Evolutionary conservation across 2,888 invertebrate genomes (phyloP).

Genomic region (Gari tellinella): DNA sequence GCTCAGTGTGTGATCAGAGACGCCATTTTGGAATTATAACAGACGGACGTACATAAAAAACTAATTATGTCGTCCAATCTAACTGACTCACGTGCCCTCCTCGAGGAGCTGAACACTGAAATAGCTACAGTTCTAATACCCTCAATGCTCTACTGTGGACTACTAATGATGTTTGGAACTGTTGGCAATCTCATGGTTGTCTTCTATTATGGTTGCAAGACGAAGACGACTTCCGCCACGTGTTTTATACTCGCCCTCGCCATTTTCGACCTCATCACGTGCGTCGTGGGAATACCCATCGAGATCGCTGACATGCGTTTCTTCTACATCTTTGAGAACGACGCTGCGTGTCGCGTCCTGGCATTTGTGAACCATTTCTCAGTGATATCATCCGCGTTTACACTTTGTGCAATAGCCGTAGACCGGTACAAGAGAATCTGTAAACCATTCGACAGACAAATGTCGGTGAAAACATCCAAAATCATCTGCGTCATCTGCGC

Average conservation of each 20-base stretch:
- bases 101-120: slow-evolving; percentile 54
- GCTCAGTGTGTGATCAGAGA: too few species aligned
- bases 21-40: too few species aligned
- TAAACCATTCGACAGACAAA: slow-evolving; percentile 70
- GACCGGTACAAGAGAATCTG: slow-evolving; percentile 76
- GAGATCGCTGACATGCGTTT: slow-evolving; percentile 72
- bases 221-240: slow-evolving; percentile 73
- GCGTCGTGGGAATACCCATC: slow-evolving; percentile 70
- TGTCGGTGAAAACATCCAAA: slow-evolving; percentile 63
- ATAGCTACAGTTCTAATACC: slow-evolving; percentile 66
- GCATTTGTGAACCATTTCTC: slow-evolving; percentile 69
- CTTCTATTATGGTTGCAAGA: slow-evolving; percentile 68
- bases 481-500: slow-evolving; percentile 42
- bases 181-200: slow-evolving; percentile 69
- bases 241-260: slow-evolving; percentile 72
- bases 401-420: slow-evolving; percentile 69
- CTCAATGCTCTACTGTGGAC: slow-evolving; percentile 63
- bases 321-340: slow-evolving; percentile 64
- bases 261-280: slow-evolving; percentile 70
- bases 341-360: slow-evolving; percentile 66
- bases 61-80: slow-evolving; percentile 3
- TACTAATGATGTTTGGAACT: slow-evolving; percentile 68
- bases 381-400: slow-evolving; percentile 67
- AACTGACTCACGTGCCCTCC: slow-evolving; percentile 24
- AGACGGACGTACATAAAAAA: too few species aligned